These are phyloP conservation scores for Tupaia chinensis DNA, from an alignment of 2,113 vertebrate genomes.

Conservation along the genomic window DNA sequence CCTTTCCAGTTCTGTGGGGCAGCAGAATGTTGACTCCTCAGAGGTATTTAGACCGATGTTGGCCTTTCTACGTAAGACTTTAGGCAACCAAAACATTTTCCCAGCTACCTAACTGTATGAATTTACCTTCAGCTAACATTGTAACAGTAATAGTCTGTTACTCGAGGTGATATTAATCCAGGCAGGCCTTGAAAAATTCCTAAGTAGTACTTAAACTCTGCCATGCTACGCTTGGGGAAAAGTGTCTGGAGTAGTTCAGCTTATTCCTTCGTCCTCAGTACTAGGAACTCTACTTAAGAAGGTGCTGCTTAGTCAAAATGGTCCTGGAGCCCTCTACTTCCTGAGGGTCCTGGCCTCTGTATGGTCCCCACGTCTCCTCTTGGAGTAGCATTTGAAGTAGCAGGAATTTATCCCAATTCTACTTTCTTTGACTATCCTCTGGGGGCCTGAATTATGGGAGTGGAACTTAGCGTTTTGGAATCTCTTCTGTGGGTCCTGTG, in stretches of 20 bases:
- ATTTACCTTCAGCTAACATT: conserved; percentile 76
- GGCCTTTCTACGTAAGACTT: conserved; percentile 37
- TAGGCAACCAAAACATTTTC: conserved; percentile 61
- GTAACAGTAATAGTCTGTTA: not conserved
- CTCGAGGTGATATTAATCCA: not conserved
- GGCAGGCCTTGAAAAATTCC: not conserved
- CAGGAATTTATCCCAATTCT: not conserved
- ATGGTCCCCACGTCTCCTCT: not conserved
- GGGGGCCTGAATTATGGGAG: not conserved
- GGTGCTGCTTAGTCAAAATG: not conserved
- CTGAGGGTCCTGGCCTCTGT: not conserved
- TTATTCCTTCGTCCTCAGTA: not conserved
- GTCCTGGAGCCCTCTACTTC: not conserved
- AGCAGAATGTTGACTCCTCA: conserved; percentile 33
- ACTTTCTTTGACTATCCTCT: not conserved
- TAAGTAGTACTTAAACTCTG: not conserved
- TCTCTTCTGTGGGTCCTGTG: not conserved
- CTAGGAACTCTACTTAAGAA: not conserved
- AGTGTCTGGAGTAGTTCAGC: not conserved
- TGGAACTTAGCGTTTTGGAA: not conserved
- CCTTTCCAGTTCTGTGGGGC: not conserved
- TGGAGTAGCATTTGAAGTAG: not conserved
- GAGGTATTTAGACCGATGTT: not conserved
- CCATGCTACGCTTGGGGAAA: not conserved
- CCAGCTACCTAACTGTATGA: conserved; percentile 16